Evolutionary conservation across 2,888 invertebrate genomes (phyloP).

Genomic region (Rugalucina vietnamica): DNA sequence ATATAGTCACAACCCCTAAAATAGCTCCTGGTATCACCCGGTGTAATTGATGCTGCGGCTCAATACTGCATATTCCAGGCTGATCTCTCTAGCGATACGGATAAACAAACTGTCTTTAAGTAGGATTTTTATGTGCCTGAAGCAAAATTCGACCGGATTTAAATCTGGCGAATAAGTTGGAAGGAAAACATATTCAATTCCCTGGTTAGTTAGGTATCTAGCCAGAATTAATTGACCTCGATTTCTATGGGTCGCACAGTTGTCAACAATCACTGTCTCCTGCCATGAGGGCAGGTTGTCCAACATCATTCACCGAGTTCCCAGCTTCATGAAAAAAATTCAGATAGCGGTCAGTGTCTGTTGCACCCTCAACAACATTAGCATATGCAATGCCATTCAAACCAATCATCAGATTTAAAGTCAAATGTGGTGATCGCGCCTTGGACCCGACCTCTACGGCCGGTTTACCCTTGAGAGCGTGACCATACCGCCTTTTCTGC

Average conservation of each 20-base stretch:
- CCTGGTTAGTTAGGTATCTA: not conserved
- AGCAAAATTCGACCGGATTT: not conserved
- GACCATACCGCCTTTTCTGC: not conserved
- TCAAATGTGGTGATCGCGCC: not conserved
- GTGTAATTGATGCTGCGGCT: not conserved
- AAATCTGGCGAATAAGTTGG: not conserved
- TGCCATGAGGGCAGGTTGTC: not conserved
- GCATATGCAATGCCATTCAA: not conserved
- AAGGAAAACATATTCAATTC: not conserved
- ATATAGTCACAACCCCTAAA: not conserved
- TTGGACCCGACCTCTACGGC: not conserved
- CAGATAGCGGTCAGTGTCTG: not conserved
- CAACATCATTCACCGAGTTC: not conserved
- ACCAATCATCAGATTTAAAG: not conserved
- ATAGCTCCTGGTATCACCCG: not conserved
- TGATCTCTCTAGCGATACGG: not conserved
- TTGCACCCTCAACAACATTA: not conserved
- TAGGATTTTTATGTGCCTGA: not conserved
- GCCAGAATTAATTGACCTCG: not conserved
- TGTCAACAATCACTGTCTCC: not conserved
- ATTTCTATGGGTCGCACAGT: not conserved
- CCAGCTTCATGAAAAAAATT: not conserved
- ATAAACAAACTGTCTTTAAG: not conserved
- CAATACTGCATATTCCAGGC: not conserved
- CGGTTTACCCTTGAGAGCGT: not conserved